Conservation (phyloP, 2,113 vertebrate genomes). For the Sturnira hondurensis region DNA sequence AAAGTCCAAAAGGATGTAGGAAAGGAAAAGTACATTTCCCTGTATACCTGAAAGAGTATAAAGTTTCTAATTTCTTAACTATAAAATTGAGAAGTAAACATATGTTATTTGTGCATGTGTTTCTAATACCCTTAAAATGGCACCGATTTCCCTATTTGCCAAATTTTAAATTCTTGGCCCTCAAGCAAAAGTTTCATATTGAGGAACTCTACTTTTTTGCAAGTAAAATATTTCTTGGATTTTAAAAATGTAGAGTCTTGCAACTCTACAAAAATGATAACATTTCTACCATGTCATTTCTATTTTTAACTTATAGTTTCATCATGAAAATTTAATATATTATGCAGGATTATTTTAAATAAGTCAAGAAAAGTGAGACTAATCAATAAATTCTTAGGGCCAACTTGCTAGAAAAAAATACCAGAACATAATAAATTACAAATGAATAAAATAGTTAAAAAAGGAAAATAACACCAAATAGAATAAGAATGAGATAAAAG, state of each 20-base stretch:
- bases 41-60: background rate
- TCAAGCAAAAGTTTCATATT: background rate
- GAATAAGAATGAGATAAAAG: background rate
- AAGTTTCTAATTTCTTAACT: background rate
- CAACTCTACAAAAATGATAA: background rate
- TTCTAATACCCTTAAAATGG: background rate
- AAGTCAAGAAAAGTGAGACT: background rate
- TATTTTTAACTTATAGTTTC: background rate
- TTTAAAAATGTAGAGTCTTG: background rate
- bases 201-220: background rate
- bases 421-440: background rate
- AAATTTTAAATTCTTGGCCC: slow-evolving; percentile 3
- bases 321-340: background rate
- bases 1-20: background rate
- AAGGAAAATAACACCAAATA: background rate
- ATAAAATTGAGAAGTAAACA: background rate
- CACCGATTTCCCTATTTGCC: background rate
- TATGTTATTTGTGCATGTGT: background rate
- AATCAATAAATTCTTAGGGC: background rate
- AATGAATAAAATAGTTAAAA: background rate
- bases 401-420: background rate
- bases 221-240: background rate
- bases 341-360: background rate
- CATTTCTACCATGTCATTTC: background rate
- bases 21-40: background rate